A percentile compares a stretch with the other conserved stretches of the same genome.
Conservation (phyloP, 2,888 invertebrate genomes). For the Tetramorium bicarinatum region DNA sequence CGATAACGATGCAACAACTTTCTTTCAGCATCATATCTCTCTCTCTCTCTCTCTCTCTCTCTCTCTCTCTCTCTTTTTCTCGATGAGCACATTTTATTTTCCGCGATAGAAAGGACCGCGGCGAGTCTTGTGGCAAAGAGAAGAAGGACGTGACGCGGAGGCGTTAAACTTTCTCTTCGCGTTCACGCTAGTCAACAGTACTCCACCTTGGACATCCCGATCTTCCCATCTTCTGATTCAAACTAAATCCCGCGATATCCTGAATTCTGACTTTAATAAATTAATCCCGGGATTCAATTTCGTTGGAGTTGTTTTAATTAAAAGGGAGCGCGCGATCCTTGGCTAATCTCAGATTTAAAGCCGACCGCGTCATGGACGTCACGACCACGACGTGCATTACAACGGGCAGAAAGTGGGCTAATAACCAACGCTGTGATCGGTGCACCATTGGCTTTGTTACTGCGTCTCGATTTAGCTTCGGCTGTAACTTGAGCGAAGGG, state of each 20-base stretch:
- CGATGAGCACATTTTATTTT: conserved; percentile 59
- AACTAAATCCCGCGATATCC: background rate
- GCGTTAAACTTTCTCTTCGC: conserved; percentile 78
- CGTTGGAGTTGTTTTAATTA: background rate
- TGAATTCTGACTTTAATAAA: background rate
- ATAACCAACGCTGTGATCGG: background rate
- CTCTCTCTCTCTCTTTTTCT: conserved; percentile 17
- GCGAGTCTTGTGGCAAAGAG: background rate
- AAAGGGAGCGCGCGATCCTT: background rate
- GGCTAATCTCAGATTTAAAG: background rate
- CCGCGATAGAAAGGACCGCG: conserved; percentile 52
- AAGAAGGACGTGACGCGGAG: conserved; percentile 58
- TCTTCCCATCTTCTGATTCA: background rate
- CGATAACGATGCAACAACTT: conserved; percentile 69
- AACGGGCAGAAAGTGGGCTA: background rate
- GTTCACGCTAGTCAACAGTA: conserved; percentile 67
- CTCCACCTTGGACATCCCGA: conserved; percentile 70
- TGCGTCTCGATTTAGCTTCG: background rate
- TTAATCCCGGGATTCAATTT: background rate
- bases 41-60: conserved; percentile 6
- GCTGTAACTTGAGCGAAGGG: background rate
- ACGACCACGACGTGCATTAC: background rate
- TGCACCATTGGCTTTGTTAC: background rate
- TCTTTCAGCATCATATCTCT: conserved; percentile 56
- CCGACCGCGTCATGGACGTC: background rate